Conservation (phyloP, 2,888 invertebrate genomes). For the Eupithecia tripunctaria region DNA sequence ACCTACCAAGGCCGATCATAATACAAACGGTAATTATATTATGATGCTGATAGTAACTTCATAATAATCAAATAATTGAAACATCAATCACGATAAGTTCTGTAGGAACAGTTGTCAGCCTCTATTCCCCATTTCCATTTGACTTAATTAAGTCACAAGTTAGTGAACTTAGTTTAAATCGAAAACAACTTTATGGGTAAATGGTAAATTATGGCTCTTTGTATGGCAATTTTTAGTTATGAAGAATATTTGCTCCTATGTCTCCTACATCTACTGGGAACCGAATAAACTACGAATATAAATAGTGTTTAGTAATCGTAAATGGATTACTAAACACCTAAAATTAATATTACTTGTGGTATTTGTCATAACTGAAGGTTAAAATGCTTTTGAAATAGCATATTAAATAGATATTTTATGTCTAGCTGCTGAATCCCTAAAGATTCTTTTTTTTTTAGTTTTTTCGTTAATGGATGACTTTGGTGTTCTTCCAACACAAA, state of each 20-base stretch:
- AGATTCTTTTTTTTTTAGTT: too few species aligned
- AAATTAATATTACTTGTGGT: not conserved
- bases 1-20: not conserved
- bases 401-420: too few species aligned
- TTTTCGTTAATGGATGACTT: too few species aligned
- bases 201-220: not conserved
- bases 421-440: not conserved
- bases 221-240: not conserved
- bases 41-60: not conserved
- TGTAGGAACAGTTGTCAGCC: not conserved
- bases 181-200: not conserved
- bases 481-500: too few species aligned
- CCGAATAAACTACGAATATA: too few species aligned
- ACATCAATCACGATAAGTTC: not conserved
- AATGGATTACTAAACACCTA: too few species aligned
- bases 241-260: not conserved
- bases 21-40: not conserved
- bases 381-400: too few species aligned
- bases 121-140: slow-evolving; percentile 9
- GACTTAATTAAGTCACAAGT: slow-evolving; percentile 1
- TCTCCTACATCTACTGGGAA: not conserved
- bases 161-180: not conserved
- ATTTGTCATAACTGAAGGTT: not conserved
- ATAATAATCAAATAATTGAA: slow-evolving; percentile 3
- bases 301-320: too few species aligned